phyloP scores from a whole-genome alignment of 2,888 invertebrate genomes.

The Sylvicola fuscatus region DNA sequence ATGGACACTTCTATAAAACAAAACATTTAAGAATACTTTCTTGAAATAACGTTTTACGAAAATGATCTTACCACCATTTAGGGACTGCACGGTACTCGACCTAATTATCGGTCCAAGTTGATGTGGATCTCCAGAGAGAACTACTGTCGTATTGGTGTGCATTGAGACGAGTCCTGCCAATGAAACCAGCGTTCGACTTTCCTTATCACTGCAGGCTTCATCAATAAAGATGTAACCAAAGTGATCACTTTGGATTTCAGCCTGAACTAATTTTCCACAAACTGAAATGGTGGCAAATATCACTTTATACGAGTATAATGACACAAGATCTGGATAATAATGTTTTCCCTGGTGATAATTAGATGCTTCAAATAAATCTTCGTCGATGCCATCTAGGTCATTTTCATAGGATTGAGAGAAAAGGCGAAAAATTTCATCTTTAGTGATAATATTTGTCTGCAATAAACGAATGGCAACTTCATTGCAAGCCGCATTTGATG shows the following conservation, averaged over 20 bases:
- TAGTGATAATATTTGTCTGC: conserved; percentile 15
- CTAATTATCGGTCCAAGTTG: conserved; percentile 45
- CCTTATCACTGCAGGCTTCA: conserved; percentile 56
- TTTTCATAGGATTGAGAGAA: conserved; percentile 12
- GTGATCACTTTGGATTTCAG: conserved; percentile 2
- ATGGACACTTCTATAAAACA: conserved; percentile 29
- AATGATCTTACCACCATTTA: too few relatives aligned
- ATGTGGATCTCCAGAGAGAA: conserved; percentile 51
- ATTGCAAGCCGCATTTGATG: conserved; percentile 54
- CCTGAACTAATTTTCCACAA: too few relatives aligned
- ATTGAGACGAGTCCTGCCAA: conserved; percentile 8
- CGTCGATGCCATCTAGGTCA: conserved; percentile 16
- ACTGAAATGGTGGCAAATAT: too few relatives aligned
- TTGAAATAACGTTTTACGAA: too few relatives aligned
- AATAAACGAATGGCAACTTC: conserved; percentile 32
- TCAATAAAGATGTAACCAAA: conserved; percentile 55
- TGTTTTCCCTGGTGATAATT: conserved; percentile 18
- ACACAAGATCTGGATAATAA: conserved; percentile 25
- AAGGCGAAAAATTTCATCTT: too few relatives aligned
- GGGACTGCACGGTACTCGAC: conserved; percentile 16
- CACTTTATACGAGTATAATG: too few relatives aligned
- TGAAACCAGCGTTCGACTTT: conserved; percentile 43
- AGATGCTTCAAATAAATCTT: conserved; percentile 22
- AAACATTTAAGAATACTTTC: not conserved
- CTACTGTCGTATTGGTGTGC: conserved; percentile 16